Evolutionary conservation across 1,140 invertebrate species (phyloP), one percentile per base, ranked within the genome.

Genomic region (Cherax quadricarinatus): DNA sequence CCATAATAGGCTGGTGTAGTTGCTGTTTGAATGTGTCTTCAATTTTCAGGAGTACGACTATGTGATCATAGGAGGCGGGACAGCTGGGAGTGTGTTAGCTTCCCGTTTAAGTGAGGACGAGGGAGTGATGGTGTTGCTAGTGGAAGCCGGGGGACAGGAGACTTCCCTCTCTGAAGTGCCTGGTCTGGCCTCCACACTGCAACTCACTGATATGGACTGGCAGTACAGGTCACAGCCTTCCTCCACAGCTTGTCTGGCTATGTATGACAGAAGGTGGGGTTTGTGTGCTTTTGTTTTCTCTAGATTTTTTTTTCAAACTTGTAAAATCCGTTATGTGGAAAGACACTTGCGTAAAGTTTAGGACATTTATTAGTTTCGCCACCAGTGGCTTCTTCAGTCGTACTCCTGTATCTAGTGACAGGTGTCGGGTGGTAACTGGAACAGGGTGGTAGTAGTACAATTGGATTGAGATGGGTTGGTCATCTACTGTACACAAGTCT

Each of bases 21-120:
- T 41, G 30, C 30, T 41, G 30, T 41, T 41, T 41, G 30, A 41
- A 41, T n/a, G n/a, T n/a, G n/a, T 41, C 30, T 41, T 2, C 2
- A 41, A 57, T 14, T 6, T 91, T 41, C 82, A 93, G 93, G 78
- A 79, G 75, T 91, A 89, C 48, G 88, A 89, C 62, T 89, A 51
- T n/a, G 62, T 93, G 21, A 87, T 93, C 18, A 92, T 94, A 18
- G 96, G 96, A 10, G 96, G 95, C 24, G 96, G 96, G 41, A 95
- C 95, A 9, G 95, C 96, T 10, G 96, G 96, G 30, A 95, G 95
- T 93, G 96, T 96, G 21, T 73, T 96, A 70, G 96, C 96, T 7
- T 95, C 95, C 88, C 94, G 96, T 12, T 80, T 94, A 6, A 87
- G 93, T 4, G 93, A 94, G 66, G 91, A 91, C 60, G 60, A 81